Conservation (phyloP, 2,888 invertebrate species). For the Acanthosepion esculentum region DNA sequence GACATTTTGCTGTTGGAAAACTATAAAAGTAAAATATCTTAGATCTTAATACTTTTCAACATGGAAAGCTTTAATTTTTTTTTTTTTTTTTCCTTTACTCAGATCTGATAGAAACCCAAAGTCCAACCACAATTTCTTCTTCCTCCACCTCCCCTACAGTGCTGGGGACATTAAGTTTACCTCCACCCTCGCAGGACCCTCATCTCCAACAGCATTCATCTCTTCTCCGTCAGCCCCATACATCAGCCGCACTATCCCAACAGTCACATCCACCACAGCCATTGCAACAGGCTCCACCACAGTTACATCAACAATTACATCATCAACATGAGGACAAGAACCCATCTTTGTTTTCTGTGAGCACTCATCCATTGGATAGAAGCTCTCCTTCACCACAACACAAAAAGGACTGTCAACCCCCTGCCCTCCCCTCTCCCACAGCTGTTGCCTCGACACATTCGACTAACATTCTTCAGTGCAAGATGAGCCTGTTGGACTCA, state of each 20-base stretch:
- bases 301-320: neutral
- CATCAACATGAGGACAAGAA: neutral
- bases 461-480: neutral
- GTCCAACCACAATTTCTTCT: conserved; percentile 40
- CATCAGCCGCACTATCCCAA: conserved; percentile 5
- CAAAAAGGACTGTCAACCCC: conserved; percentile 12
- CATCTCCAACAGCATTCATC: conserved; percentile 33
- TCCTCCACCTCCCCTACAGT: conserved; percentile 36
- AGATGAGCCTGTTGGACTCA: conserved; percentile 34
- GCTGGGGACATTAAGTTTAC: conserved; percentile 36
- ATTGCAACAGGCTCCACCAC: neutral
- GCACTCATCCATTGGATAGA: neutral
- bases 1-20: too few relatives aligned
- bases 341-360: neutral
- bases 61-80: neutral
- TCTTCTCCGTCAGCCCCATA: conserved; percentile 37
- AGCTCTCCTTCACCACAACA: neutral
- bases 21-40: too few relatives aligned
- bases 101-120: conserved; percentile 44
- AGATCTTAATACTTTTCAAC: too few relatives aligned
- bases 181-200: conserved; percentile 43
- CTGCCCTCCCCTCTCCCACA: neutral
- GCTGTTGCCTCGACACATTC: neutral
- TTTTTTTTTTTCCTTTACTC: conserved; percentile 34
- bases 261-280: conserved; percentile 1